These are phyloP conservation scores for Cephalotes varians DNA, from an alignment of 2,888 invertebrate genomes.

Conservation along the genomic window DNA sequence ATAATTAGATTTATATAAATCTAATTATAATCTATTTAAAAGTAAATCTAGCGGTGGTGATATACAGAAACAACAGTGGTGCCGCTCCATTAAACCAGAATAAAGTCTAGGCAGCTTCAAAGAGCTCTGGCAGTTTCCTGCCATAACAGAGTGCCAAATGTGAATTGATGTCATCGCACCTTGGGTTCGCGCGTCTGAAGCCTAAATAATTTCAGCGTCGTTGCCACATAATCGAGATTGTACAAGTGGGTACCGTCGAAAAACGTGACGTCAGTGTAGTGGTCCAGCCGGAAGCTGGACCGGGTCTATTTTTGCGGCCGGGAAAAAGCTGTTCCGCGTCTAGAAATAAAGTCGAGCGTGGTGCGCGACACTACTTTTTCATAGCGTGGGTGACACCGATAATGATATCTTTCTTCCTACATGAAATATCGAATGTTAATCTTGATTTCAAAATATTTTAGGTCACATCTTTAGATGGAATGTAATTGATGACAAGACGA, in stretches of 20 bases:
- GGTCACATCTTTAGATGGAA: too few species aligned
- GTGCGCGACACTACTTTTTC: constrained; percentile 59
- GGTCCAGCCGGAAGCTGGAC: constrained; percentile 59
- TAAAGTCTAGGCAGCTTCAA: background rate
- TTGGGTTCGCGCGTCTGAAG: constrained; percentile 45
- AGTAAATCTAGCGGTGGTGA: background rate
- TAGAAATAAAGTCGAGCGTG: constrained; percentile 72
- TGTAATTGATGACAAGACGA: background rate
- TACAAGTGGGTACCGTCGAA: constrained; percentile 57
- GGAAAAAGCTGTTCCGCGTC: constrained; percentile 74
- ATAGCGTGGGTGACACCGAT: constrained; percentile 43
- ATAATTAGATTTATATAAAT: too few species aligned
- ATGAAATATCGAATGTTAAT: constrained; percentile 1
- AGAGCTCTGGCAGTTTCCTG: constrained; percentile 24
- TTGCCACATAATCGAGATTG: constrained; percentile 55
- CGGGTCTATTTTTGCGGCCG: constrained; percentile 60
- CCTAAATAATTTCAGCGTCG: constrained; percentile 48
- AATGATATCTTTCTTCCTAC: background rate
- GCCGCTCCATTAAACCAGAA: background rate
- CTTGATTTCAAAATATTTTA: background rate
- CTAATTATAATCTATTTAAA: too few species aligned
- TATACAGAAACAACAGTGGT: background rate
- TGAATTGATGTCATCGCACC: constrained; percentile 72
- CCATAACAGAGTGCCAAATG: constrained; percentile 62
- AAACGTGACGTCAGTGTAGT: constrained; percentile 63